phyloP scores from a whole-genome alignment of 2,888 invertebrate species.

The Cactoblastis cactorum region DNA sequence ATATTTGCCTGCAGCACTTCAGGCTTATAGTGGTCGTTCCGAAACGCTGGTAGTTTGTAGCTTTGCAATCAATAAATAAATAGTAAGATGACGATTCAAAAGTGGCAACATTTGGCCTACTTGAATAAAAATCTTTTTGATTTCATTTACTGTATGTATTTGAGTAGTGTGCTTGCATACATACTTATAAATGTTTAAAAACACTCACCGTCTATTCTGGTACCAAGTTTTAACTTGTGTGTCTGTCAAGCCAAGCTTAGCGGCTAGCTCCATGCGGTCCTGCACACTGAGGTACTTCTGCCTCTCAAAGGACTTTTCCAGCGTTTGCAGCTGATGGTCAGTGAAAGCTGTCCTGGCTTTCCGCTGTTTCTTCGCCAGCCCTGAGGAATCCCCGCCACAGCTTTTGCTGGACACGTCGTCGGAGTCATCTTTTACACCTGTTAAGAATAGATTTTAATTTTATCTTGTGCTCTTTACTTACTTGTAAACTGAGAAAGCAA shows the following conservation, averaged over 20 bases:
- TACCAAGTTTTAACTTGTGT: constrained; percentile 99
- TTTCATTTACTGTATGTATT: no score
- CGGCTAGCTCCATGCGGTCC: constrained; percentile 98
- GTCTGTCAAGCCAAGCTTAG: constrained; percentile 96
- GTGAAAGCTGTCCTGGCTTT: constrained; percentile 99
- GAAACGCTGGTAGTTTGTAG: no score
- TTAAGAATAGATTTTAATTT: constrained; percentile 18
- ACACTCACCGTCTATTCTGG: constrained; percentile 96
- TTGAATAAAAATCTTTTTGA: no score
- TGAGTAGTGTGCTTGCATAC: no score
- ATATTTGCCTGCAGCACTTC: no score
- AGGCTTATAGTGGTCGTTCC: no score
- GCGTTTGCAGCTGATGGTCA: constrained; percentile 96
- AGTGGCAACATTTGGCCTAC: no score
- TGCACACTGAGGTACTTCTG: constrained; percentile 98
- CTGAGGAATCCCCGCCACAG: constrained; percentile 64
- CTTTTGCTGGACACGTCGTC: constrained; percentile 82
- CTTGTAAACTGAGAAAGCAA: no score
- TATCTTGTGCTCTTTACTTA: background rate
- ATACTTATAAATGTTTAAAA: background rate
- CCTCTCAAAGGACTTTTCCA: constrained; percentile 97
- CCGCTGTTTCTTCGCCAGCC: constrained; percentile 93
- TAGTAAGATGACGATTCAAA: no score
- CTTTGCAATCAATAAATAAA: no score
- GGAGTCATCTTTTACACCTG: constrained; percentile 93